Conservation (phyloP, 2,113 vertebrate genomes). For the Campylomormyrus numenius region DNA sequence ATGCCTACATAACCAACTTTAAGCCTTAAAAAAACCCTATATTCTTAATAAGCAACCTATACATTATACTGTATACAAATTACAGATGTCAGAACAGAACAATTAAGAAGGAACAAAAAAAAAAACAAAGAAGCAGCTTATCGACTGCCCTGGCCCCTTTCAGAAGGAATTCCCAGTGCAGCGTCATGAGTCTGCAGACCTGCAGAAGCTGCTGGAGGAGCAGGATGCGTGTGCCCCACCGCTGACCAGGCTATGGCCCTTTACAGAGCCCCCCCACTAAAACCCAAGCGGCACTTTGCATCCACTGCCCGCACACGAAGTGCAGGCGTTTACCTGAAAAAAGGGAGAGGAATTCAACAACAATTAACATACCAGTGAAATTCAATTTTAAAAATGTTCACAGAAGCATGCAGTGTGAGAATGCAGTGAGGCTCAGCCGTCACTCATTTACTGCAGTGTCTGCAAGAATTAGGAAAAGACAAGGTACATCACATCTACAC, state of each 20-base stretch:
- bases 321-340: slow-evolving; percentile 86
- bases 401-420: not conserved
- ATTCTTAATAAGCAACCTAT: not conserved
- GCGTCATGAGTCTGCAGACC: slow-evolving; percentile 73
- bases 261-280: not conserved
- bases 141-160: slow-evolving; percentile 79
- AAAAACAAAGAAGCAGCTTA: slow-evolving; percentile 42
- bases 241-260: not conserved
- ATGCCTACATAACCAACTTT: not conserved
- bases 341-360: not conserved
- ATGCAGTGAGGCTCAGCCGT: not conserved
- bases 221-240: slow-evolving; percentile 46
- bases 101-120: not conserved
- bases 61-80: slow-evolving; percentile 13
- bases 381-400: not conserved
- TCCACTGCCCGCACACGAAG: slow-evolving; percentile 68
- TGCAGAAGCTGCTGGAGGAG: slow-evolving; percentile 66
- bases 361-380: not conserved
- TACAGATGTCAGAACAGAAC: not conserved
- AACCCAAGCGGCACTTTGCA: slow-evolving; percentile 32
- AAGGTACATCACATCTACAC: not conserved
- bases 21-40: not conserved
- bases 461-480: not conserved
- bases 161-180: slow-evolving; percentile 77
- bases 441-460: not conserved